Base-by-base conservation (phyloP, 2,113 vertebrate genomes). In the Hippocampus barbouri region DNA sequence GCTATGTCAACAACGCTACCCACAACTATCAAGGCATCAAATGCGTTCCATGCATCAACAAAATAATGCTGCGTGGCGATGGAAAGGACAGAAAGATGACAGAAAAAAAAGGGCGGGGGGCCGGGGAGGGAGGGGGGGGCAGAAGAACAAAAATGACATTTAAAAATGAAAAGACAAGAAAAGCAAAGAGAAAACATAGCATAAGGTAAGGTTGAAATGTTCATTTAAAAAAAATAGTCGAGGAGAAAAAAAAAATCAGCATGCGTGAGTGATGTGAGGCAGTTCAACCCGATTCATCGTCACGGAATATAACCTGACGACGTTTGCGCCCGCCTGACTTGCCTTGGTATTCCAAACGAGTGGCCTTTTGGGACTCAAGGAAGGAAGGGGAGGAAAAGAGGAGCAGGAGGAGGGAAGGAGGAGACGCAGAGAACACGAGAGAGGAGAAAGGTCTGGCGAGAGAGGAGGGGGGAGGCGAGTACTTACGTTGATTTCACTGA, bases 1-100 rank as follows among this genome's bases (percentile, higher is more conserved):
- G 96, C 97, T 97, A 98, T 99, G 95, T 99, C 97, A 98, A 99
- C 96, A 97, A 98, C 94, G 96, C 96, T 98, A 97, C 97, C 97
- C 94, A 98, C 97, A 96, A 99, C 97, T 96, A 99, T 98, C 93
- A 99, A 95, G 94, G 96, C 96, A 93, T 99, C 97, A 97, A 99
- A 99, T 92, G 97, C 98, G 94, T 99, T 99, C 97, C 97, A 98
- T 98, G 97, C 97, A 98, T 98, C 96, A 95, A 97, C 96, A 97
- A 98, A 99, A 98, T 98, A 99, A 96, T 98, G 97, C 97, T 98
- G 96, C 94, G 93, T 95, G 91, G 92, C 90, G 85, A 76, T 82
- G 91, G 91, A 78, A 74, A 83, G 76, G 82, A 83, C 78, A 84
- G 85, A 73, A 86, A 78, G 81, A 86, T 74, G 73, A 79, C 74